Conservation (phyloP, 2,888 invertebrate species). For the Andricus curvator region DNA sequence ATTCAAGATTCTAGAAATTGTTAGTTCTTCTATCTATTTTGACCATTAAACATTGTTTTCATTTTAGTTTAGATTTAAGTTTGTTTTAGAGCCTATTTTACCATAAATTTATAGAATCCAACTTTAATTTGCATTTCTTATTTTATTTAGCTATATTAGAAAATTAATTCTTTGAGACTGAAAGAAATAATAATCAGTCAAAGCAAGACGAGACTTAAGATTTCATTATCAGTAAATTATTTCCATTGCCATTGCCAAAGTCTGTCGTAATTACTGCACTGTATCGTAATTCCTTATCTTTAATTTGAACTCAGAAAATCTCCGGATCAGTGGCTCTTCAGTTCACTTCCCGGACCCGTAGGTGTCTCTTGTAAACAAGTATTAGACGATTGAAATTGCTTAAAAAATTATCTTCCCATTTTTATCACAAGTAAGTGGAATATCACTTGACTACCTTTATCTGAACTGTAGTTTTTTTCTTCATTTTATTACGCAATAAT, state of each 20-base stretch:
- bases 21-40: too few relatives aligned
- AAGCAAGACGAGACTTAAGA: background rate
- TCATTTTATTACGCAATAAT: too few relatives aligned
- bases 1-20: too few relatives aligned
- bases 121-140: too few relatives aligned
- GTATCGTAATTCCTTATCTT: constrained; percentile 23
- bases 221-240: background rate
- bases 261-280: background rate
- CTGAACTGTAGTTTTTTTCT: background rate
- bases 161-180: too few relatives aligned
- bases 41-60: too few relatives aligned
- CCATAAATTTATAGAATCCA: too few relatives aligned
- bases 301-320: background rate
- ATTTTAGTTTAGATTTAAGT: too few relatives aligned
- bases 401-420: background rate
- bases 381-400: background rate
- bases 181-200: too few relatives aligned
- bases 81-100: too few relatives aligned
- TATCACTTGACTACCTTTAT: background rate
- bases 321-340: background rate
- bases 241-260: constrained; percentile 39
- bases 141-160: too few relatives aligned
- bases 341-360: constrained; percentile 11
- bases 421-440: constrained; percentile 6
- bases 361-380: background rate